phyloP scores from a whole-genome alignment of 2,113 vertebrate species.

The Xiphophorus hellerii region DNA sequence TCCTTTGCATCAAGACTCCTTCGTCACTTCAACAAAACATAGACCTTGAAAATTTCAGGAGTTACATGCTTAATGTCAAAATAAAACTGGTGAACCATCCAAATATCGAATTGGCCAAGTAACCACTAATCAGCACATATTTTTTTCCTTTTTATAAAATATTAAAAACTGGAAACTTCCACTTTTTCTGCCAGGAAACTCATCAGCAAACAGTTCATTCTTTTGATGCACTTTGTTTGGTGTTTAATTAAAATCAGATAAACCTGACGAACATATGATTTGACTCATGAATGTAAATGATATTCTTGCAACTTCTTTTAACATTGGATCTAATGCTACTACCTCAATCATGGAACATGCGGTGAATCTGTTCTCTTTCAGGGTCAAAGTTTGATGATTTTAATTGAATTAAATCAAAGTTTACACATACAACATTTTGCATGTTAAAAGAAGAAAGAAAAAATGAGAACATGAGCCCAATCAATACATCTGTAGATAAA shows the following conservation, averaged over 20 bases:
- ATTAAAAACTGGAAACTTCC: too few species aligned
- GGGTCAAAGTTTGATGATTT: not conserved
- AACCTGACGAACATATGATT: too few species aligned
- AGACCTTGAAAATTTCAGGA: not conserved
- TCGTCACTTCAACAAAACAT: not conserved
- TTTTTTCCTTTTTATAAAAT: too few species aligned
- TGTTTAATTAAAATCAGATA: not conserved
- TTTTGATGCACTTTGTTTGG: not conserved
- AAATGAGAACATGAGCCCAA: not conserved
- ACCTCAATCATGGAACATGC: not conserved
- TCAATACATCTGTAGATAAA: not conserved
- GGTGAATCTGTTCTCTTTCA: not conserved
- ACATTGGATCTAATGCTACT: not conserved
- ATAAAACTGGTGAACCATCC: too few species aligned
- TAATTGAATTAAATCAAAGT: not conserved
- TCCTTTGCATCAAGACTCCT: not conserved
- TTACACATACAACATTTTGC: not conserved
- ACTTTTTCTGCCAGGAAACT: too few species aligned
- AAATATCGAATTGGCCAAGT: too few species aligned
- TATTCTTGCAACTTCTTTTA: too few species aligned
- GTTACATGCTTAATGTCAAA: not conserved
- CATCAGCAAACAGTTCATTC: not conserved
- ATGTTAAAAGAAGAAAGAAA: not conserved
- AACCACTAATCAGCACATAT: too few species aligned
- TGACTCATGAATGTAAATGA: too few species aligned